Conservation (phyloP, 2,113 vertebrate genomes). For the Burhinus oedicnemus region DNA sequence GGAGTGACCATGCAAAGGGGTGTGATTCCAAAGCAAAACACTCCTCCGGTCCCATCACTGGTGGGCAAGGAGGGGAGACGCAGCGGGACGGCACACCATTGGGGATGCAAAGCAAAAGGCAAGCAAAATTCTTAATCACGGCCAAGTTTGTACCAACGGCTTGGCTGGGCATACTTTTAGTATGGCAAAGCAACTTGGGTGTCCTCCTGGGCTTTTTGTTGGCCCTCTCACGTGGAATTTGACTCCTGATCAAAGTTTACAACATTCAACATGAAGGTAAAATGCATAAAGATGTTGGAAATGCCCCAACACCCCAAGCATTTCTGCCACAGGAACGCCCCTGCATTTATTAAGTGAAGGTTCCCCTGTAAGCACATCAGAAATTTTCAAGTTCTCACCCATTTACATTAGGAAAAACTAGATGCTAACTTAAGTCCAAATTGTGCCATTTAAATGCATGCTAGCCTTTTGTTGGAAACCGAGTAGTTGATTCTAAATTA, state of each 20-base stretch:
- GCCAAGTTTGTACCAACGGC: not conserved
- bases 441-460: not conserved
- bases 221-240: not conserved
- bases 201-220: not conserved
- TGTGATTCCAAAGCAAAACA: not conserved
- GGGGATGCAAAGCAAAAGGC: not conserved
- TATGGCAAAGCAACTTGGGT: not conserved
- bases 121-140: not conserved
- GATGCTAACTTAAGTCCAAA: not conserved
- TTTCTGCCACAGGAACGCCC: not conserved
- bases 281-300: not conserved
- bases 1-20: not conserved
- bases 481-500: not conserved
- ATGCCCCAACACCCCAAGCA: not conserved
- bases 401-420: not conserved
- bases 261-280: not conserved
- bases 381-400: not conserved
- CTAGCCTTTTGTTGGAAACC: not conserved
- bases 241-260: not conserved
- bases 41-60: not conserved
- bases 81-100: rapidly evolving
- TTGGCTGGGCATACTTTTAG: not conserved
- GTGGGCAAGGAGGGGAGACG: not conserved
- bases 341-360: not conserved
- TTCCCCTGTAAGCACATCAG: not conserved